A percentile compares a stretch with the other conserved stretches of the same genome.
Conservation (phyloP, 2,888 invertebrate species). For the Parnassius apollo region DNA sequence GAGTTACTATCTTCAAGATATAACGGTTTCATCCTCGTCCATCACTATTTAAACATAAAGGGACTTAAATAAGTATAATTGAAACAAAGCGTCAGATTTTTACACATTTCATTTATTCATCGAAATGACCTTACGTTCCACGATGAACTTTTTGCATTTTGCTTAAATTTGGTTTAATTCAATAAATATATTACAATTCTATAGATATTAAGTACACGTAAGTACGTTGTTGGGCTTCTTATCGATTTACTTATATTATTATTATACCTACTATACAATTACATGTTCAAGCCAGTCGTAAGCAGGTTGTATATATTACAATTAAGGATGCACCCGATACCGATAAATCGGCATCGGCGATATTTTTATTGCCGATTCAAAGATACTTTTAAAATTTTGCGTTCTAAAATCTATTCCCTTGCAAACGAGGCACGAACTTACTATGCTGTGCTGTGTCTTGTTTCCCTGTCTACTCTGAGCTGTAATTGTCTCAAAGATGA, state of each 20-base stretch:
- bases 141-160: conserved; percentile 49
- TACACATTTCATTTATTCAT: conserved; percentile 72
- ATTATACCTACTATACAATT: conserved; percentile 11
- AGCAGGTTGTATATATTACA: conserved; percentile 14
- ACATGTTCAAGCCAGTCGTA: conserved; percentile 1
- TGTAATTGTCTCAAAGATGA: too few relatives aligned
- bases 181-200: conserved; percentile 74
- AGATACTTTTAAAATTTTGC: too few relatives aligned
- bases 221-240: conserved; percentile 24
- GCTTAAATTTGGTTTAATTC: conserved; percentile 47
- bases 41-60: too few relatives aligned
- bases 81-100: conserved; percentile 43
- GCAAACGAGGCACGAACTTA: too few relatives aligned
- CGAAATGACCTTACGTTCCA: conserved; percentile 63
- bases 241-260: conserved; percentile 4
- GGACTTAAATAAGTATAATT: too few relatives aligned
- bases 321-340: not conserved
- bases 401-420: too few relatives aligned
- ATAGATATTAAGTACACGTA: conserved; percentile 43
- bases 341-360: too few relatives aligned
- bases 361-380: too few relatives aligned
- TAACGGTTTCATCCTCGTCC: too few relatives aligned
- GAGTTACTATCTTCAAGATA: too few relatives aligned
- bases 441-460: too few relatives aligned
- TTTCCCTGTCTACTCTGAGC: too few relatives aligned